Evolutionary conservation across 2,113 vertebrate genomes (phyloP), one percentile per base, ranked within the genome.

Genomic region (Toxotes chatareus): DNA sequence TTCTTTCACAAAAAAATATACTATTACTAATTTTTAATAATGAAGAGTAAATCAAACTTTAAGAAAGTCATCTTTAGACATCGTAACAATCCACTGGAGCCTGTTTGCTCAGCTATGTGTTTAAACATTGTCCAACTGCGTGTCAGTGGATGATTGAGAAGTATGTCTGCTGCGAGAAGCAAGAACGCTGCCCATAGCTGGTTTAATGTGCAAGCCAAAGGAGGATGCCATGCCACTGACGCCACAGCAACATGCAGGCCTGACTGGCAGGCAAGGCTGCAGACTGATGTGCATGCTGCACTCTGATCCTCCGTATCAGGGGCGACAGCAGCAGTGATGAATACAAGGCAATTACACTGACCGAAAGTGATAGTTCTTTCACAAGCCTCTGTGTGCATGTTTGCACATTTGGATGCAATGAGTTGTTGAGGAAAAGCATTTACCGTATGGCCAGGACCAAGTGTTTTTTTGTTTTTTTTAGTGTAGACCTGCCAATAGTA

Each of bases 101-200:
- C 74, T 12, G 73, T 31, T 49, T 71, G 27, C 78, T 82, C 62
- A 70, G 82, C 60, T 72, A 59, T 83, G 78, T 66, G 51, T 87
- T 88, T 83, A 51, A 86, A 85, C 51, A 32, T 36, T 60, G 49
- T 81, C 86, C 83, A 86, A 85, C 69, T 63, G 80, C 38, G 38
- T 88, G 88, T 85, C 89, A 42, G 82, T 27, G 76, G 73, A 90
- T 93, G 92, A 93, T 86, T 94, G 92, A 92, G 90, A 93, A 91
- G 86, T 74, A 82, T 66, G 65, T 89, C 71, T 90, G 81, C 84
- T 88, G 82, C 80, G 83, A 86, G 90, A 91, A 83, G 82, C 79
- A 74, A 67, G 70, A 84, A 64, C 44, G 60, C 76, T 83, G 85
- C 71, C 73, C 76, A 57, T 71, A 86, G 73, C 73, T 44, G 73